Conservation (phyloP, 1,140 invertebrate species). For the Eubasilissa regina region DNA sequence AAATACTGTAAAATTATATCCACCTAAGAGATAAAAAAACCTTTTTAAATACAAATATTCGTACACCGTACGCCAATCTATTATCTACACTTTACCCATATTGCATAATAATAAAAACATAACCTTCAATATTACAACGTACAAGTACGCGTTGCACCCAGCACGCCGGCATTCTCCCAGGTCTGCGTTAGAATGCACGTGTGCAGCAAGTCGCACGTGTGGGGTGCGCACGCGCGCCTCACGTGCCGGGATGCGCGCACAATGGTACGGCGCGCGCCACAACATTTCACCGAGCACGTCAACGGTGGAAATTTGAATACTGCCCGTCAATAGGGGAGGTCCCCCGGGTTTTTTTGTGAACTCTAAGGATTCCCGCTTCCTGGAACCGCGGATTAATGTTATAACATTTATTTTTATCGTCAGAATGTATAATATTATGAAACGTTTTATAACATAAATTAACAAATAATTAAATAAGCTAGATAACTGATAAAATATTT, state of each 20-base stretch:
- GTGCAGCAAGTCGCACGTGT: constrained; percentile 22
- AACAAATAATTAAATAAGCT: too few species aligned
- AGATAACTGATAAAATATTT: too few species aligned
- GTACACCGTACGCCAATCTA: not conserved
- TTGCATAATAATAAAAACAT: too few species aligned
- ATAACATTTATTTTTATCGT: not conserved
- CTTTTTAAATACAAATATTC: too few species aligned
- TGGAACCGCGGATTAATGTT: not conserved
- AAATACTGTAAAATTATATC: too few species aligned
- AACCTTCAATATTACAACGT: too few species aligned
- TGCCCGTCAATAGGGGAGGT: not conserved
- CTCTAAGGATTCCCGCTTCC: not conserved
- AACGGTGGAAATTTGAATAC: constrained; percentile 2
- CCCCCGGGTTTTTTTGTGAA: not conserved
- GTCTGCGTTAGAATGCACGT: constrained; percentile 43
- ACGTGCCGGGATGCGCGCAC: constrained; percentile 43
- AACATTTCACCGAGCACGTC: constrained; percentile 16
- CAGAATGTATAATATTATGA: not conserved
- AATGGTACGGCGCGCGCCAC: constrained; percentile 44
- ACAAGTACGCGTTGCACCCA: too few species aligned
- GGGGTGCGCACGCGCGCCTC: constrained; percentile 26
- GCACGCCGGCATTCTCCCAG: not conserved
- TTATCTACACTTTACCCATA: too few species aligned
- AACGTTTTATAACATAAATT: too few species aligned
- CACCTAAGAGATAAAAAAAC: too few species aligned